Conservation (phyloP, 1,140 invertebrate genomes). For the Temnothorax longispinosus region DNA sequence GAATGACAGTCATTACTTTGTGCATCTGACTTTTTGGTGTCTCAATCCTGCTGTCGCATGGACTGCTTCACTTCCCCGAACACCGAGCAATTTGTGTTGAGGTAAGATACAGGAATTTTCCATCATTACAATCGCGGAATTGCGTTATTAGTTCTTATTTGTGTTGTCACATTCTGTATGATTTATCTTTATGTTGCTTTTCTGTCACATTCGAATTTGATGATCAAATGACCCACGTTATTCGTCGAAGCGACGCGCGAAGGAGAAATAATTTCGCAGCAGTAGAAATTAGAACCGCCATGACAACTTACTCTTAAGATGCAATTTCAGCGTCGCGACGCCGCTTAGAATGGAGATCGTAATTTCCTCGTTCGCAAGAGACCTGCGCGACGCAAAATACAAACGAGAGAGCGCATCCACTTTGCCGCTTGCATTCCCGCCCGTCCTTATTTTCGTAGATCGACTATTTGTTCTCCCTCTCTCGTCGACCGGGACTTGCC, state of each 20-base stretch:
- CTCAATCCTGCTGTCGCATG: neutral
- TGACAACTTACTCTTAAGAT: neutral
- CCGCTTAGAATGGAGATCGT: neutral
- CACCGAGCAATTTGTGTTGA: neutral
- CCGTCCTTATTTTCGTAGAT: conserved; percentile 16
- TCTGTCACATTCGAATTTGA: neutral
- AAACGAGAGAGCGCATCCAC: conserved; percentile 11
- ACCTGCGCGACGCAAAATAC: conserved; percentile 34
- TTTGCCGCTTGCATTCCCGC: neutral
- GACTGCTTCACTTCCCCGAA: neutral
- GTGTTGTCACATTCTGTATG: neutral
- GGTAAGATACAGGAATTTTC: neutral
- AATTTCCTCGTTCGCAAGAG: conserved; percentile 12
- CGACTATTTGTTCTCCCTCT: conserved; percentile 5
- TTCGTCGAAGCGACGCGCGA: neutral
- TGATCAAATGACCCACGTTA: neutral
- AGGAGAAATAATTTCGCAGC: neutral
- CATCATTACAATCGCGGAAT: neutral
- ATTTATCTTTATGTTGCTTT: neutral
- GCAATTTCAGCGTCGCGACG: conserved; percentile 25
- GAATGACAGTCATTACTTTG: neutral
- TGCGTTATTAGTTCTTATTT: neutral
- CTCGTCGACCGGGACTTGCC: neutral
- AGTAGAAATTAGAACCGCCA: neutral
- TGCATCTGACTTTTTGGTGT: neutral